A percentile compares a stretch with the other conserved stretches of the same genome.
Evolutionary conservation across 2,888 invertebrate genomes (phyloP).

Genomic region (Frankliniella fusca): DNA sequence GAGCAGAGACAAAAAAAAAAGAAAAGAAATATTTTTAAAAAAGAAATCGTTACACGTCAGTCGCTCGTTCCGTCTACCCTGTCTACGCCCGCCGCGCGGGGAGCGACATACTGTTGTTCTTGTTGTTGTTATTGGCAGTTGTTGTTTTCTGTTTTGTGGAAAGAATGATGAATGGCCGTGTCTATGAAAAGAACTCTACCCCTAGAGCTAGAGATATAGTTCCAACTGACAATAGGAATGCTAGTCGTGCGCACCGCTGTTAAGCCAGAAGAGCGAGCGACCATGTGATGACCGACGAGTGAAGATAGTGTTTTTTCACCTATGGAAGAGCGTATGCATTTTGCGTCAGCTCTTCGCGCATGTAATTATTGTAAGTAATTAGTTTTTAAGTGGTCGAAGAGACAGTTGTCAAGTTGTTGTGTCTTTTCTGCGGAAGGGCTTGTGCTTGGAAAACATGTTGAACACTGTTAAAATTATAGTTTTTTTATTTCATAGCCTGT

Average conservation of each 20-base stretch:
- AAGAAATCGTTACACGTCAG: background rate
- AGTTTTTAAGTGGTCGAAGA: constrained; percentile 36
- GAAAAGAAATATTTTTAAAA: too few species aligned
- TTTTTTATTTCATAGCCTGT: constrained; percentile 37
- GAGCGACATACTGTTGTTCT: background rate
- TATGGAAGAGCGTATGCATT: constrained; percentile 1
- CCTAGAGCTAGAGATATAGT: constrained; percentile 20
- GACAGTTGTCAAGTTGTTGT: constrained; percentile 36
- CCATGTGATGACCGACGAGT: constrained; percentile 6
- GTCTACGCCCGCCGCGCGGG: background rate
- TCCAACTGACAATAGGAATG: constrained; percentile 17
- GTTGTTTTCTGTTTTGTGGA: background rate
- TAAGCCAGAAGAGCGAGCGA: background rate
- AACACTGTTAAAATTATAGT: constrained; percentile 37
- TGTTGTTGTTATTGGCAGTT: constrained; percentile 19
- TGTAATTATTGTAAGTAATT: constrained; percentile 38
- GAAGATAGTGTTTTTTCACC: constrained; percentile 18
- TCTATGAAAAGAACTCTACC: constrained; percentile 1
- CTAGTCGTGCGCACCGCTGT: constrained; percentile 10
- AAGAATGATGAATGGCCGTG: constrained; percentile 14
- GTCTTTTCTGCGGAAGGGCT: constrained; percentile 38
- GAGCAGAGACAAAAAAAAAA: too few species aligned
- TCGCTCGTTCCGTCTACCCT: constrained; percentile 1
- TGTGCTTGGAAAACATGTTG: constrained; percentile 37
- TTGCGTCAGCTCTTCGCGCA: constrained; percentile 33